Percentiles rank a stretch among this genome's conserved stretches.
Evolutionary conservation across 2,797 vertebrate species (phyloP).

Genomic region (Arnoldichthys spilopterus): DNA sequence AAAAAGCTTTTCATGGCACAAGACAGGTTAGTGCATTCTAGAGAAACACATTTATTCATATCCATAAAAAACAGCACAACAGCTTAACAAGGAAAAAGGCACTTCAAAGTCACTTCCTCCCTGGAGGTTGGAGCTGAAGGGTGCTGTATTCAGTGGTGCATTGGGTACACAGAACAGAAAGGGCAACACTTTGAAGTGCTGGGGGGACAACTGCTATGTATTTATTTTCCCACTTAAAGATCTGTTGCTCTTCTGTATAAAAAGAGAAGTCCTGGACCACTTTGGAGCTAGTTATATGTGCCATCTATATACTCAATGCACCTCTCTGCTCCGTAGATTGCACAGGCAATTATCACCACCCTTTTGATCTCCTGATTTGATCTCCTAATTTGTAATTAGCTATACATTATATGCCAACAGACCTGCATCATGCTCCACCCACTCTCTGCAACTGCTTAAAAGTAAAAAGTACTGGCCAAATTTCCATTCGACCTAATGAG

Average conservation of each 20-base stretch:
- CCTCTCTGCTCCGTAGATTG: background rate
- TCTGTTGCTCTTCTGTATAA: constrained; percentile 13
- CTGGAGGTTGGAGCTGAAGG: background rate
- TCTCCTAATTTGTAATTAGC: no score
- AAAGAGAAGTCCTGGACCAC: background rate
- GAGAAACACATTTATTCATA: constrained; percentile 6
- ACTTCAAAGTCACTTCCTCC: background rate
- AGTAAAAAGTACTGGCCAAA: no score
- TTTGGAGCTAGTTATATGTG: background rate
- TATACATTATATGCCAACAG: no score
- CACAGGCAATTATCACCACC: background rate
- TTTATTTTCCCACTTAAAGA: constrained; percentile 15
- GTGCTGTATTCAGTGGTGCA: background rate
- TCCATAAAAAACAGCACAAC: background rate
- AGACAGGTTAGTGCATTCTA: background rate
- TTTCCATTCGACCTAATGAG: no score
- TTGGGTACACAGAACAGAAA: constrained; percentile 3
- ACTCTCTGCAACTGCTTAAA: no score
- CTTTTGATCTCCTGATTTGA: no score
- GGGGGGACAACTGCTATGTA: background rate
- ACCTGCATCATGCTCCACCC: no score
- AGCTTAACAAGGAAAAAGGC: constrained; percentile 5
- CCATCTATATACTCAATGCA: background rate
- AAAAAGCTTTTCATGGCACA: background rate
- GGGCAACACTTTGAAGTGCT: background rate